These are phyloP conservation scores for Stratiolaelaps scimitus DNA, from an alignment of 1,140 invertebrate genomes.

Conservation along the genomic window DNA sequence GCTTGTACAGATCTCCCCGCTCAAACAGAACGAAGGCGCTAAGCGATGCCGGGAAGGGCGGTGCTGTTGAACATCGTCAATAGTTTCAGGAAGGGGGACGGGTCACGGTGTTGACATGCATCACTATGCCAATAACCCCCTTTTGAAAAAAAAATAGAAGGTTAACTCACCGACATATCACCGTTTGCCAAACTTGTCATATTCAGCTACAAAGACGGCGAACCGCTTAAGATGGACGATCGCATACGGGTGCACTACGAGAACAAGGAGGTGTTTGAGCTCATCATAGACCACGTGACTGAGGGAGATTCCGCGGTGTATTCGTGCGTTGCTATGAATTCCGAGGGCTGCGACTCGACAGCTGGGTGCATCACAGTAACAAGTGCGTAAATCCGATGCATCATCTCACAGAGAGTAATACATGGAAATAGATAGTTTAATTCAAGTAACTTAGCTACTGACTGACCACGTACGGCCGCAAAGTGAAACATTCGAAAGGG, in stretches of 20 bases:
- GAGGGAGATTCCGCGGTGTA: constrained; percentile 72
- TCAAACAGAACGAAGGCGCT: no score
- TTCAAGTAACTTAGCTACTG: constrained; percentile 30
- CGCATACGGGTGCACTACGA: constrained; percentile 55
- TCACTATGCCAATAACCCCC: no score
- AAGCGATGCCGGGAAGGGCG: no score
- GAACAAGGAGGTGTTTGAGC: constrained; percentile 73
- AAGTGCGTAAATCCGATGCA: constrained; percentile 43
- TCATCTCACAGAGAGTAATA: constrained; percentile 3
- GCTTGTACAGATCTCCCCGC: no score
- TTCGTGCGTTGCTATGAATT: constrained; percentile 70
- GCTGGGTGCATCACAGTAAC: constrained; percentile 65
- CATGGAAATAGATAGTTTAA: background rate
- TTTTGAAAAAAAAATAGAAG: no score
- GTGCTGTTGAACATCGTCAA: no score
- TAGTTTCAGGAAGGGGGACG: no score
- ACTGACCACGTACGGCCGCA: no score
- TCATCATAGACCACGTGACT: constrained; percentile 70
- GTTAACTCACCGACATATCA: no score
- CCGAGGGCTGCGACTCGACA: constrained; percentile 59
- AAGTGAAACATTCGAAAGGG: no score
- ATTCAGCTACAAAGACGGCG: constrained; percentile 65
- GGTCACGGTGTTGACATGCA: no score
- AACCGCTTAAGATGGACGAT: constrained; percentile 55
- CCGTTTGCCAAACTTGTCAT: no score